phyloP scores from a whole-genome alignment of 2,113 vertebrate genomes.

The Tachuris rubrigastra region DNA sequence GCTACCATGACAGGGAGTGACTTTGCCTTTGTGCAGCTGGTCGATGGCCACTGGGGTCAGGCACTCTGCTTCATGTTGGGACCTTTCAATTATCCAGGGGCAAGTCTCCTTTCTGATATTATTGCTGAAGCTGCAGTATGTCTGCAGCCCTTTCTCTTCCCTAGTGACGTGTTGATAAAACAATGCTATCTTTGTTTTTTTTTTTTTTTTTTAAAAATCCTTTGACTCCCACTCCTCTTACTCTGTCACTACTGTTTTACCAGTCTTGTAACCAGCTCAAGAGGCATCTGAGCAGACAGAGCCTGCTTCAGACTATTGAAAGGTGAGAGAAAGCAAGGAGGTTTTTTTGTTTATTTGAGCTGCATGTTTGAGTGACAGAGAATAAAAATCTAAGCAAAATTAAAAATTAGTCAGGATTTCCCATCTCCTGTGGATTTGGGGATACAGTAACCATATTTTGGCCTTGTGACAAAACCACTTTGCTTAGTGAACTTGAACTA shows the following conservation, averaged over 20 bases:
- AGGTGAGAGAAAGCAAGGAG: background rate
- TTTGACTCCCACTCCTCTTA: background rate
- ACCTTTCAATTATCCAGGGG: accelerated
- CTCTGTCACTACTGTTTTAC: background rate
- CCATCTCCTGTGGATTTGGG: background rate
- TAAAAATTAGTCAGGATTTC: background rate
- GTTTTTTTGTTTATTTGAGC: background rate
- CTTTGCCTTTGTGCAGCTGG: accelerated
- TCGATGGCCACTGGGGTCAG: accelerated
- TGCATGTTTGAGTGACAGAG: background rate
- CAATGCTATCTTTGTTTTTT: background rate
- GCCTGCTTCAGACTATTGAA: accelerated
- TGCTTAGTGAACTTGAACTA: background rate
- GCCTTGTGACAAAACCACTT: background rate
- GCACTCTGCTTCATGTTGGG: accelerated
- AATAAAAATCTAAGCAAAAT: background rate
- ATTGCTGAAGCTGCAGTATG: background rate
- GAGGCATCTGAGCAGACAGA: background rate
- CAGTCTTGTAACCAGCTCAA: background rate
- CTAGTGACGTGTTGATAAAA: background rate
- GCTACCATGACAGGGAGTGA: accelerated
- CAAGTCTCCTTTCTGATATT: background rate
- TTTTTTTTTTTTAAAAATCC: background rate
- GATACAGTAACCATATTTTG: background rate
- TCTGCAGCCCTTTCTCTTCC: background rate